Conservation (phyloP, 2,797 vertebrate genomes). For the Typhlichthys eigenmanni region DNA sequence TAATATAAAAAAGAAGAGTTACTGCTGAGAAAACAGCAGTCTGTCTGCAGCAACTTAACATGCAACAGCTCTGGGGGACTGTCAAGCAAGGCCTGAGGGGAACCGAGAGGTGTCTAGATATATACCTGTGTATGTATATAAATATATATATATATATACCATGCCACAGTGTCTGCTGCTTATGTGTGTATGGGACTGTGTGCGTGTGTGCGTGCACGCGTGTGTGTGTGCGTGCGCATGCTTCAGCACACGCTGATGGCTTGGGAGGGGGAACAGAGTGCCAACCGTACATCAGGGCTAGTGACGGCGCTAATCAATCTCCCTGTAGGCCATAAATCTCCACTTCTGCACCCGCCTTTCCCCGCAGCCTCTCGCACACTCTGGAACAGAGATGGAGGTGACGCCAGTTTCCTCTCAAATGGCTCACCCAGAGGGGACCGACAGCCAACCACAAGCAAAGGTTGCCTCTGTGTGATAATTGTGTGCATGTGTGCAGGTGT, state of each 20-base stretch:
- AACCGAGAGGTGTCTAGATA: constrained; percentile 47
- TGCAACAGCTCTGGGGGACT: constrained; percentile 70
- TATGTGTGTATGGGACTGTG: constrained; percentile 45
- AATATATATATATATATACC: constrained; percentile 55
- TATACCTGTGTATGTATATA: constrained; percentile 6
- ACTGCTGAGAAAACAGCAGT: constrained; percentile 74
- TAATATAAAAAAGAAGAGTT: constrained; percentile 36
- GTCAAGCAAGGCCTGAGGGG: constrained; percentile 69
- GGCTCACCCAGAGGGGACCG: constrained; percentile 47
- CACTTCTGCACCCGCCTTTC: constrained; percentile 52
- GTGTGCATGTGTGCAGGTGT: too few relatives aligned
- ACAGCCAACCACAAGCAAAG: background rate
- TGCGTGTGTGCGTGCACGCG: constrained; percentile 28
- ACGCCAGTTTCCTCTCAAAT: constrained; percentile 63
- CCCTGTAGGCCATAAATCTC: constrained; percentile 81
- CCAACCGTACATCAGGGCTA: constrained; percentile 80
- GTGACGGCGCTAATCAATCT: constrained; percentile 84
- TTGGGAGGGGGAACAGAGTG: constrained; percentile 69
- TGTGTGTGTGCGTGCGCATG: constrained; percentile 32
- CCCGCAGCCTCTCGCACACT: constrained; percentile 30
- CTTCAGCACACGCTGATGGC: constrained; percentile 60
- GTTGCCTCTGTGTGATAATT: too few relatives aligned
- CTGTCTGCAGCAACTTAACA: constrained; percentile 72
- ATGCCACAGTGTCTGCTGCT: constrained; percentile 54
- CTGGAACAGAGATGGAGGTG: constrained; percentile 59